Evolutionary conservation across 2,888 invertebrate genomes (phyloP).

Genomic region (Lacanobia wlatinum): DNA sequence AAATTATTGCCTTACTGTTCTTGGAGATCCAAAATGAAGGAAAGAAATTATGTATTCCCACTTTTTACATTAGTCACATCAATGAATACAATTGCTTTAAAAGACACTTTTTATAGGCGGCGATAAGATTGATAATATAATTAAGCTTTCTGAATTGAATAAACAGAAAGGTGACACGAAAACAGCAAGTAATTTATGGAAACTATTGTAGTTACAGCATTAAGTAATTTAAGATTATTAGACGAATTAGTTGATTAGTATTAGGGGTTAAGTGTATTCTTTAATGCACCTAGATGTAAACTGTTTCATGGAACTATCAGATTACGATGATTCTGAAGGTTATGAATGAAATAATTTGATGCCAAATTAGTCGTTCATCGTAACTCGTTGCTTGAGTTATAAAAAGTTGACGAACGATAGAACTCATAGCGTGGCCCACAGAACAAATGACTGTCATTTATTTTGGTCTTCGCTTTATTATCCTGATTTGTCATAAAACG

Average conservation of each 20-base stretch:
- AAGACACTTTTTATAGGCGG: background rate
- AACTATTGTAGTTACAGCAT: background rate
- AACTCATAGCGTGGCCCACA: no score
- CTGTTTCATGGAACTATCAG: background rate
- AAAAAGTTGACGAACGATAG: background rate
- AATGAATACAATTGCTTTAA: constrained; percentile 5
- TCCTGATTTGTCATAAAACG: no score
- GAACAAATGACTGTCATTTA: no score
- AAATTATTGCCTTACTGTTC: constrained; percentile 2
- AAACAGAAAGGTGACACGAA: background rate
- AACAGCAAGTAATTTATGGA: background rate
- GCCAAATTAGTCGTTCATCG: background rate
- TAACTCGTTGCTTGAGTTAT: background rate
- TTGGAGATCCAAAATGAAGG: background rate
- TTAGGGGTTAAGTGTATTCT: background rate
- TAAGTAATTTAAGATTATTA: background rate
- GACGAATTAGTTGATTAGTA: background rate
- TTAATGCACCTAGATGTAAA: background rate
- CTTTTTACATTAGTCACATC: background rate
- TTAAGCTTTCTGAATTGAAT: constrained; percentile 12
- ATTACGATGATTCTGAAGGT: background rate
- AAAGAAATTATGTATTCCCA: background rate
- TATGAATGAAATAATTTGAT: background rate
- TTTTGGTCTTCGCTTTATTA: no score
- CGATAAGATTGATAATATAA: background rate